Percentiles rank a stretch among this genome's conserved stretches.
phyloP scores from a whole-genome alignment of 2,113 vertebrate species.

The Gallinago paraguaiae region DNA sequence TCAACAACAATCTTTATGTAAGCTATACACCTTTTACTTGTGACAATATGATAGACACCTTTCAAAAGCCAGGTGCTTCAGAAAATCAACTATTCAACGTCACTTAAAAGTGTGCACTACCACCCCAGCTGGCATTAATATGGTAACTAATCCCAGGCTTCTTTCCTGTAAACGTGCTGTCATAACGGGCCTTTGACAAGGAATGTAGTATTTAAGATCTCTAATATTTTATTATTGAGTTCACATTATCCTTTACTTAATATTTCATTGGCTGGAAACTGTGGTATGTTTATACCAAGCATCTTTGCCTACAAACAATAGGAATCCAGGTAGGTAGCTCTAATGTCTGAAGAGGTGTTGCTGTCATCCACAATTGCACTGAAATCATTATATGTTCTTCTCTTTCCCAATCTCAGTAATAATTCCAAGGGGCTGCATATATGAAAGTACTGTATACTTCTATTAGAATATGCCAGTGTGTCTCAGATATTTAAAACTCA shows the following conservation, averaged over 20 bases:
- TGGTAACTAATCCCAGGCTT: neutral
- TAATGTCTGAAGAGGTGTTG: neutral
- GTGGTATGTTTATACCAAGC: neutral
- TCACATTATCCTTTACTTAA: neutral
- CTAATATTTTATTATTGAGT: neutral
- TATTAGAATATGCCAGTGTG: neutral
- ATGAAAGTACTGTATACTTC: neutral
- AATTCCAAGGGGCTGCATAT: neutral
- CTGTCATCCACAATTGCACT: neutral
- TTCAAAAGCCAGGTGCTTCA: neutral
- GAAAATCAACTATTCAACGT: neutral
- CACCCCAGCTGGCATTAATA: neutral
- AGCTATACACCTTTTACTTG: neutral
- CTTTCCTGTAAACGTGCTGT: neutral
- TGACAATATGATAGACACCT: neutral
- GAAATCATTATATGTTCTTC: neutral
- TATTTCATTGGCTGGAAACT: neutral
- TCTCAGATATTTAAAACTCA: neutral
- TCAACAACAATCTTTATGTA: neutral
- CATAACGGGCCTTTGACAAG: neutral
- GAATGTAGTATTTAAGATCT: neutral
- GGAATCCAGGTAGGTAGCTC: neutral
- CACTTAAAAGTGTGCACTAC: neutral
- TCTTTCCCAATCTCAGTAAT: neutral
- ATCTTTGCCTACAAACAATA: neutral